Base-by-base conservation (phyloP, 2,797 vertebrate genomes). In the Thunnus albacares region DNA sequence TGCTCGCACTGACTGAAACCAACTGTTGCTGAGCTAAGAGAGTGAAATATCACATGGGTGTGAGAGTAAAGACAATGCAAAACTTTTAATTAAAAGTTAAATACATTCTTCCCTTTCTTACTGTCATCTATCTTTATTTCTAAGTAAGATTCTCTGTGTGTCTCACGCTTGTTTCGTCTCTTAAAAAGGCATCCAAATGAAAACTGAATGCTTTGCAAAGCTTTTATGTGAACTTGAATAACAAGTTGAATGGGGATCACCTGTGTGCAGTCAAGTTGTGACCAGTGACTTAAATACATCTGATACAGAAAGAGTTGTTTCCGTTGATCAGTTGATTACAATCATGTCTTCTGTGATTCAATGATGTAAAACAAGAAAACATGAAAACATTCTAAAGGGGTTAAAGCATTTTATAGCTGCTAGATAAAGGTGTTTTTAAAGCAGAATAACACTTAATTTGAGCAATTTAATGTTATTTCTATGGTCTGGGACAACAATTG, bases 21-120 rank as follows among this genome's bases (percentile, higher is more conserved):
- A 90, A 90, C 83, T 89, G 87, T 84, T 88, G 77, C 87, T 77
- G 67, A 18, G 69, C 17, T 62, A 18, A 51, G 73, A 66, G 45
- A 75, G 53, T 7, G 30, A 71, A 59, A 71, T 12, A 78, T 30
- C n/a, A 33, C 28, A 65, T 3, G 33, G 33, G 30, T 57, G 60
- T 75, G 64, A 59, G 65, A 57, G 53, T 28, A 47, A 2, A 71
- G 57, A 57, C 51, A 51, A 35, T 12, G 8, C 35, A 47, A 22
- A 18, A 56, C 7, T 35, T 30, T n/a, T 41, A 61, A 77, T 41
- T 71, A 71, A 66, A 30, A 9, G 11, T 2, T 45, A 20, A 73
- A 45, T 41, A n/a, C 4, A 28, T 49, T 49, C 18, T 55, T 59
- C 43, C 47, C 7, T 51, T 45, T 18, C 10, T 79, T 35, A 15